These are phyloP conservation scores for Wiebesia pumilae DNA, from an alignment of 1,140 invertebrate genomes.

Conservation along the genomic window DNA sequence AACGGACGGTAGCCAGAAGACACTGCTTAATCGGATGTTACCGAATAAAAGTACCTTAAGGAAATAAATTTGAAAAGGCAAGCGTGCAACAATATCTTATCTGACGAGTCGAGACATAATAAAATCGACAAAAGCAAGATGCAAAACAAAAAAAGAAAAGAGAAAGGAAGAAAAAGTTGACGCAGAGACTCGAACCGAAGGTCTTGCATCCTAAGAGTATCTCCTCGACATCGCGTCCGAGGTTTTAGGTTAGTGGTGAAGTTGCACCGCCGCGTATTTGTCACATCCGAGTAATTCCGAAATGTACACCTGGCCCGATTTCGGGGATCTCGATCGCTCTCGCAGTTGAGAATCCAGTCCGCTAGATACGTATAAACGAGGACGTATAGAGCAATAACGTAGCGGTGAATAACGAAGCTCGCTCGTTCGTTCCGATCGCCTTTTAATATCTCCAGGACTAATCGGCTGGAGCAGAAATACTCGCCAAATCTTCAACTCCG, in stretches of 20 bases:
- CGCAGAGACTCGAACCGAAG: slow-evolving; percentile 4
- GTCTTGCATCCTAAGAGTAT: slow-evolving; percentile 1
- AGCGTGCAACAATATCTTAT: not conserved
- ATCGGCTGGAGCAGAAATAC: slow-evolving; percentile 63
- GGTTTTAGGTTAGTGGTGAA: slow-evolving; percentile 46
- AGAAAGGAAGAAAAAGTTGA: not conserved
- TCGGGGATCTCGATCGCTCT: slow-evolving; percentile 8
- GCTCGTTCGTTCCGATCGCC: slow-evolving; percentile 67
- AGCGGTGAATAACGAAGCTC: slow-evolving; percentile 61
- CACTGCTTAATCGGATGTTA: not conserved
- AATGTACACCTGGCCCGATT: slow-evolving; percentile 65
- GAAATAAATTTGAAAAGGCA: slow-evolving; percentile 10
- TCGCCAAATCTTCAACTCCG: slow-evolving; percentile 58
- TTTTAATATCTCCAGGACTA: slow-evolving; percentile 66
- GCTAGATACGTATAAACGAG: slow-evolving; percentile 48
- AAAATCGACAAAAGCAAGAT: slow-evolving; percentile 5
- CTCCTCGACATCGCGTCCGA: slow-evolving; percentile 46
- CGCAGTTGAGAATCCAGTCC: slow-evolving; percentile 49
- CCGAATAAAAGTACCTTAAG: not conserved
- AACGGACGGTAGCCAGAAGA: not conserved
- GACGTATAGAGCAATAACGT: slow-evolving; percentile 29
- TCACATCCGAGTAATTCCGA: slow-evolving; percentile 72
- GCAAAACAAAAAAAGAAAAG: not conserved
- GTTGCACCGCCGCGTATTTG: slow-evolving; percentile 71
- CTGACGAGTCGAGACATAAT: slow-evolving; percentile 4